A percentile compares a stretch with the other conserved stretches of the same genome.
Evolutionary conservation across 2,797 vertebrate genomes (phyloP).

Genomic region (Betta splendens): DNA sequence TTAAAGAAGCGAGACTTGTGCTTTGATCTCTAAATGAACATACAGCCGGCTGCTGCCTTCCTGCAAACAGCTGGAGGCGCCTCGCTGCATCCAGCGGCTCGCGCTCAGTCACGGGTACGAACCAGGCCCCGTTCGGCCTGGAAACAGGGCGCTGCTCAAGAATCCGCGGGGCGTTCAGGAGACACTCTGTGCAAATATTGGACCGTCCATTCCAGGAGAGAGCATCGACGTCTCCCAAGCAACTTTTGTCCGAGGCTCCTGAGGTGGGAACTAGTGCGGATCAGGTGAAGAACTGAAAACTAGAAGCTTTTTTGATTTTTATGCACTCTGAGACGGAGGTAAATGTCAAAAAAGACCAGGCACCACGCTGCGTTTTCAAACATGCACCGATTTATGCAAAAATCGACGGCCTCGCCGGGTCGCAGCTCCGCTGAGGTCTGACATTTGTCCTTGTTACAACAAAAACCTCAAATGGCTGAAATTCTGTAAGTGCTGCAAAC

Average conservation of each 20-base stretch:
- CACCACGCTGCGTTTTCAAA: constrained; percentile 47
- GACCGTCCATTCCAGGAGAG: constrained; percentile 51
- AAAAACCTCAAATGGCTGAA: constrained; percentile 19
- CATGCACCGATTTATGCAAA: constrained; percentile 14
- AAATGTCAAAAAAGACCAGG: constrained; percentile 69
- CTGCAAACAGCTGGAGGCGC: constrained; percentile 70
- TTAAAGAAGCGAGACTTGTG: constrained; percentile 15
- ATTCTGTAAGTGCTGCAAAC: constrained; percentile 19
- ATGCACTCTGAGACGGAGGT: constrained; percentile 27
- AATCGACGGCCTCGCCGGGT: constrained; percentile 17
- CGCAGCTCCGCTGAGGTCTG: constrained; percentile 27
- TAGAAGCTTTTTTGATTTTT: constrained; percentile 31
- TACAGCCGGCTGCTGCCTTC: constrained; percentile 17
- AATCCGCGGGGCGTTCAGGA: constrained; percentile 63
- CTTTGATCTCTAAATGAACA: constrained; percentile 20
- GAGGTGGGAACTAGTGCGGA: constrained; percentile 12
- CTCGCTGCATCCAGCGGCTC: constrained; percentile 74
- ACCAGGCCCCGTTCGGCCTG: constrained; percentile 43
- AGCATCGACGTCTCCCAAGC: constrained; percentile 48
- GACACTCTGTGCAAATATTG: constrained; percentile 73
- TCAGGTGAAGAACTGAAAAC: constrained; percentile 10
- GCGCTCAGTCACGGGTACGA: constrained; percentile 64
- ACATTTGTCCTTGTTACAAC: constrained; percentile 36
- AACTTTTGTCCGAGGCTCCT: constrained; percentile 35
- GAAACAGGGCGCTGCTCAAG: constrained; percentile 56